Conservation (phyloP, 2,888 invertebrate genomes). For the Scaptomyza reducta region DNA sequence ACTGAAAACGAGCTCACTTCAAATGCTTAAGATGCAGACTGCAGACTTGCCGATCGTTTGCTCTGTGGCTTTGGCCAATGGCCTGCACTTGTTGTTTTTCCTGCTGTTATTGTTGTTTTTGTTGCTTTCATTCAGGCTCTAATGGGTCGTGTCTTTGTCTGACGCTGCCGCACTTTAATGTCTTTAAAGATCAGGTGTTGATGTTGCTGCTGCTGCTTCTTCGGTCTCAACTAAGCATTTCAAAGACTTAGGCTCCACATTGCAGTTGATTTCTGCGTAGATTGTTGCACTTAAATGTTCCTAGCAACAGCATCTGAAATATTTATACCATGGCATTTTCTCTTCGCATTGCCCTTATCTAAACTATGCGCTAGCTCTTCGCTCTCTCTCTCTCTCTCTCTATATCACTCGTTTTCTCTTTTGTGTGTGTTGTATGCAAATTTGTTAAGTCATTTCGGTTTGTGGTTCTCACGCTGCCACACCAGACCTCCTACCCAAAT, state of each 20-base stretch:
- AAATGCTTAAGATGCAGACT: slow-evolving; percentile 43
- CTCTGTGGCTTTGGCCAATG: slow-evolving; percentile 33
- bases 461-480: slow-evolving; percentile 79
- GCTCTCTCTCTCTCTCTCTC: slow-evolving; percentile 19
- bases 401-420: background rate
- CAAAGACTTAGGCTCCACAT: slow-evolving; percentile 51
- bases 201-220: slow-evolving; percentile 78
- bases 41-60: slow-evolving; percentile 29
- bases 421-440: slow-evolving; percentile 57
- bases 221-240: slow-evolving; percentile 49
- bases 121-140: slow-evolving; percentile 52
- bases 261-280: slow-evolving; percentile 71
- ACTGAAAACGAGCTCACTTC: slow-evolving; percentile 72
- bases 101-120: slow-evolving; percentile 11
- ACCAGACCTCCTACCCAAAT: slow-evolving; percentile 16
- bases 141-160: slow-evolving; percentile 66
- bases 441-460: slow-evolving; percentile 78
- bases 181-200: slow-evolving; percentile 83
- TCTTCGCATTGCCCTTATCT: slow-evolving; percentile 74
- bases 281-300: slow-evolving; percentile 74
- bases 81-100: slow-evolving; percentile 61
- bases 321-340: slow-evolving; percentile 71
- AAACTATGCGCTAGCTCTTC: slow-evolving; percentile 54
- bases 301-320: slow-evolving; percentile 70
- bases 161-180: slow-evolving; percentile 69